Evolutionary conservation across 1,140 invertebrate species (phyloP).

Genomic region (Drosophila ercepeae): DNA sequence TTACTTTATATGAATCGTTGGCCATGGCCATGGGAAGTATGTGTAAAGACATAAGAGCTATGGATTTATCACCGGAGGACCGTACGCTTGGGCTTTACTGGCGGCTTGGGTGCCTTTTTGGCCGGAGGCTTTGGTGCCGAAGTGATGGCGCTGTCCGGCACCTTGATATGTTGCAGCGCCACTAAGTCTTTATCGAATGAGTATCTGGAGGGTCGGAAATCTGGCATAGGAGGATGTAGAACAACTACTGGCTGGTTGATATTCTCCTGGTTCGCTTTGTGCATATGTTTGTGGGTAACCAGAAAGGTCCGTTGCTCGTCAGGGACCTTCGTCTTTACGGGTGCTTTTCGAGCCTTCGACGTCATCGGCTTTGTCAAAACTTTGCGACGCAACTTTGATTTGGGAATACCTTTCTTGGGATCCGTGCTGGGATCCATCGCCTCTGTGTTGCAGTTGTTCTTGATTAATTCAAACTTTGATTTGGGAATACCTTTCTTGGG

Average conservation of each 20-base stretch:
- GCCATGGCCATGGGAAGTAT: conserved; percentile 4
- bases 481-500: neutral
- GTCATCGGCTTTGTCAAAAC: neutral
- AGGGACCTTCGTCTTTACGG: neutral
- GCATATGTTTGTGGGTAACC: conserved; percentile 17
- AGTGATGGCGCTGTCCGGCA: neutral
- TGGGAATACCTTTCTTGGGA: neutral
- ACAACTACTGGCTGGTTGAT: conserved; percentile 39
- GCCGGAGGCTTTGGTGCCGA: neutral
- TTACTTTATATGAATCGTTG: conserved; percentile 30
- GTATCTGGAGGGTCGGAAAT: conserved; percentile 52
- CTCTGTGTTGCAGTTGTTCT: no score
- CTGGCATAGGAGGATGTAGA: conserved; percentile 39
- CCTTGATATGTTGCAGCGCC: conserved; percentile 12
- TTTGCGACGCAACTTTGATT: neutral
- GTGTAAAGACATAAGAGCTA: conserved; percentile 40
- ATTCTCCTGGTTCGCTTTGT: neutral
- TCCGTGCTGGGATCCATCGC: no score
- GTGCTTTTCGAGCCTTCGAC: neutral
- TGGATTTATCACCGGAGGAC: conserved; percentile 16
- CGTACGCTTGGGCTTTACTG: conserved; percentile 17
- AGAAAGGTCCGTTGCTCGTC: conserved; percentile 4
- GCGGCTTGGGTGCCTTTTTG: conserved; percentile 11
- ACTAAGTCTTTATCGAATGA: conserved; percentile 22
- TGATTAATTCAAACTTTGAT: no score